Conservation (phyloP, 2,113 vertebrate species). For the Pomatorhinus ruficollis region DNA sequence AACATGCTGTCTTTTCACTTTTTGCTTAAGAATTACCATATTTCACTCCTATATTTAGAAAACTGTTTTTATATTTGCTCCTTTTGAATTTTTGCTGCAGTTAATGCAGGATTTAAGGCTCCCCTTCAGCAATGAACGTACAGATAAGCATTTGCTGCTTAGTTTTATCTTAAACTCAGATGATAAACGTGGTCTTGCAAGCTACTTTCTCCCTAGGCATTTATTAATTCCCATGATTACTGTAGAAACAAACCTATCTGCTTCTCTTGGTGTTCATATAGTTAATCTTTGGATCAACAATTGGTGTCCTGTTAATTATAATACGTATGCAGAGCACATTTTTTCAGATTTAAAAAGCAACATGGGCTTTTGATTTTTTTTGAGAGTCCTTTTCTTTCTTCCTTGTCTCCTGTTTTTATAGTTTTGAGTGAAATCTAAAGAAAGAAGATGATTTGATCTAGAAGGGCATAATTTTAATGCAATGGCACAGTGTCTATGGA, state of each 20-base stretch:
- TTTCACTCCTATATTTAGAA: background rate
- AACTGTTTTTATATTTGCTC: background rate
- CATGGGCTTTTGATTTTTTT: background rate
- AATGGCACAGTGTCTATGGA: background rate
- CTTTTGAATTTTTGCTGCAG: background rate
- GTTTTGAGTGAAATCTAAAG: background rate
- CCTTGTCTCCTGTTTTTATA: background rate
- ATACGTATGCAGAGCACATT: background rate
- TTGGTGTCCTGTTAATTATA: slow-evolving; percentile 48
- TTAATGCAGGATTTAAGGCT: slow-evolving; percentile 11
- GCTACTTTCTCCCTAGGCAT: background rate
- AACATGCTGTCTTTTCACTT: background rate
- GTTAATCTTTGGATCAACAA: slow-evolving; percentile 26
- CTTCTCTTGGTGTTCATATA: slow-evolving; percentile 5
- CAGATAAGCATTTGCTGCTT: background rate
- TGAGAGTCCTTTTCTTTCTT: background rate
- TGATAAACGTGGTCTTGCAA: background rate
- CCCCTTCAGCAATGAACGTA: background rate
- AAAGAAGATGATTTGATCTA: background rate
- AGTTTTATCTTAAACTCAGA: background rate
- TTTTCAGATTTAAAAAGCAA: slow-evolving; percentile 2
- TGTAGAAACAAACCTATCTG: background rate
- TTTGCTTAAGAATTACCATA: background rate
- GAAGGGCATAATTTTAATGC: background rate
- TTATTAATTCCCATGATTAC: slow-evolving; percentile 41